phyloP scores from a whole-genome alignment of 2,797 vertebrate genomes.

The Eulemur albifrons region DNA sequence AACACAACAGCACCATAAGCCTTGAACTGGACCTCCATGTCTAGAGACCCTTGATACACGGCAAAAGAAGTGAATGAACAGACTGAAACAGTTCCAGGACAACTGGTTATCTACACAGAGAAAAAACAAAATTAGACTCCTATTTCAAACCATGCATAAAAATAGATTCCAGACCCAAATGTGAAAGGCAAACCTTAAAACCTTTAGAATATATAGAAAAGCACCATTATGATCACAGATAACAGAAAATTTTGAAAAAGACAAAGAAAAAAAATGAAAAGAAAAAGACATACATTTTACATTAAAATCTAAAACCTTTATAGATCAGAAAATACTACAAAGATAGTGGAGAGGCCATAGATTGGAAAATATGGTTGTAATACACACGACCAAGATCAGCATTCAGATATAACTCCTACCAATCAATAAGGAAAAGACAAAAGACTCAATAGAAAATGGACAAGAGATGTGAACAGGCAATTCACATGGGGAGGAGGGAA shows the following conservation, averaged over 20 bases:
- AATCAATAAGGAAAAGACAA: neutral
- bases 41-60: neutral
- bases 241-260: neutral
- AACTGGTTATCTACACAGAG: neutral
- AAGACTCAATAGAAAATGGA: neutral
- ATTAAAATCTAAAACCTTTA: neutral
- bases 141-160: neutral
- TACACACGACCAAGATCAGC: neutral
- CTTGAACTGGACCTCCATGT: neutral
- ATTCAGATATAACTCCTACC: neutral
- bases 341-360: neutral
- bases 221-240: neutral
- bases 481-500: neutral
- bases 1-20: neutral
- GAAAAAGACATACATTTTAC: neutral
- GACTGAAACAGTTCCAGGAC: neutral
- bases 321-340: neutral
- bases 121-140: conserved; percentile 12
- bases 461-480: neutral
- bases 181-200: neutral
- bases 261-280: neutral
- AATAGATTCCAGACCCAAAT: conserved; percentile 8
- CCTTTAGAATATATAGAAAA: neutral
- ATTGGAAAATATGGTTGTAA: neutral
- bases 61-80: neutral